Evolutionary conservation across 2,797 vertebrate genomes (phyloP), one percentile per base, ranked within the genome.

Genomic region (Menidia menidia): DNA sequence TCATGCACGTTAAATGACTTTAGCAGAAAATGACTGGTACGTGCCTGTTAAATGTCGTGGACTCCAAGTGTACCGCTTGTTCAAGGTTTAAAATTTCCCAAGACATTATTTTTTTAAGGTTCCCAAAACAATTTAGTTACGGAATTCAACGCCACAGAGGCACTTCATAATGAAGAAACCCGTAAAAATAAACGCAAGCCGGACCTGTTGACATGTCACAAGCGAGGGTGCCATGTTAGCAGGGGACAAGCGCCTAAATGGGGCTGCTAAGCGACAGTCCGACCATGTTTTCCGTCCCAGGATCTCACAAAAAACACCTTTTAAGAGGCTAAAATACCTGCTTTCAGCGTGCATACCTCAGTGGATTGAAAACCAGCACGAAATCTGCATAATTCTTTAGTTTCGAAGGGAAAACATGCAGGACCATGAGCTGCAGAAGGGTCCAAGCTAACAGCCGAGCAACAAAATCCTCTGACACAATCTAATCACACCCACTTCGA

Each of bases 401-500:
- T 63, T 31, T 30, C 4, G 3, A 64, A 1, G 25, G 11, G 4
- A 3, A 8, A 30, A 67, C 45, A 16, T 6, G 18, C 14, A 70
- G 9, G 14, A 8, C 47, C 0, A 31, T 2, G 1, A 25, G n/a
- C 14, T n/a, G 12, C 6, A 51, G 32, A 42, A 44, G 19, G 1
- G 39, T 13, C 48, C 1, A 71, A 25, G 80, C 84, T 85, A 83
- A 43, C 60, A 68, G 39, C 58, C 4, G 69, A 77, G 76, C 86
- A 63, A 74, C 68, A 45, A 44, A 12, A 60, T 43, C 39, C 47
- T 53, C 47, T 80, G 75, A 67, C 77, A 50, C 56, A 31, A 48
- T 10, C 25, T 70, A 43, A 39, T 75, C 76, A 80, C 89, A 41
- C 89, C 88, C 76, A 86, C 78, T 5, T 39, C 35, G 35, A 39